These are phyloP conservation scores for Odocoileus hemionus DNA, from an alignment of 2,113 vertebrate genomes.

Conservation along the genomic window DNA sequence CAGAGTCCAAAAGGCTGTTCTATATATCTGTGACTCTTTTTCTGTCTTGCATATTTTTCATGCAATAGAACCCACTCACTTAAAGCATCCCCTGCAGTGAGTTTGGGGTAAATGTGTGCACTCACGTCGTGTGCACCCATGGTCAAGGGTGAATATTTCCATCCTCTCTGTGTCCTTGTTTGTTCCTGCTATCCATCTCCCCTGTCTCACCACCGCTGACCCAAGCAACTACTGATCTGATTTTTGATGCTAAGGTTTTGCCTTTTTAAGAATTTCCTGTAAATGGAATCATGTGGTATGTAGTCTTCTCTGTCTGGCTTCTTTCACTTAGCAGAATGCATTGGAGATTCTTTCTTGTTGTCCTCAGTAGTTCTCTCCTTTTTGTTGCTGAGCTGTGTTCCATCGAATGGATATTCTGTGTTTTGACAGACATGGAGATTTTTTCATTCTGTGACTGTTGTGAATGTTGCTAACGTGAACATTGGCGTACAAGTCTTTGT, in stretches of 20 bases:
- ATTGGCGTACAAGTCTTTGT: background rate
- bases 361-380: background rate
- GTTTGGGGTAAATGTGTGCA: background rate
- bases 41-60: background rate
- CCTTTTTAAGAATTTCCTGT: background rate
- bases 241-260: background rate
- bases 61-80: background rate
- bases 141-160: background rate
- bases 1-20: too few species aligned
- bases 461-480: background rate
- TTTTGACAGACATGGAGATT: background rate
- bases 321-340: background rate
- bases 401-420: accelerated
- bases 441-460: background rate
- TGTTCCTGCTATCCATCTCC: accelerated
- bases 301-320: background rate
- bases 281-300: background rate
- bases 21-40: too few species aligned
- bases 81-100: background rate
- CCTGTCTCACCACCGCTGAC: background rate
- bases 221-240: background rate
- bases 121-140: accelerated
- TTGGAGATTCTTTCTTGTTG: background rate
- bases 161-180: background rate
- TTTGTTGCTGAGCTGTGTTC: background rate